Percentiles rank a stretch among this genome's conserved stretches.
These are phyloP conservation scores for Taenaris catops DNA, from an alignment of 2,888 invertebrate genomes.

Conservation along the genomic window DNA sequence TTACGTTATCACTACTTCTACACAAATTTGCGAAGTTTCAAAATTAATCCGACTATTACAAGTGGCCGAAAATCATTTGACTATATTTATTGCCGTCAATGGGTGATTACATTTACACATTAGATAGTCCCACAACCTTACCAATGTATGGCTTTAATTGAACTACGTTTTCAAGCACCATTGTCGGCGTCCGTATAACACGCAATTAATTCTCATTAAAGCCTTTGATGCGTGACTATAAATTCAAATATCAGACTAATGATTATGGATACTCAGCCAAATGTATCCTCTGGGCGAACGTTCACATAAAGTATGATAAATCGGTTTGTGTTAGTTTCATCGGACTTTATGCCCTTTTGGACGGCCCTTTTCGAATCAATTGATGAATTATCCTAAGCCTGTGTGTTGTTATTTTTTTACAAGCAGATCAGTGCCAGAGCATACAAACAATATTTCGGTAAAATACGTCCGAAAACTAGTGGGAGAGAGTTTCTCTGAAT, in stretches of 20 bases:
- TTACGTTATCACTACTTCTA: too few species aligned
- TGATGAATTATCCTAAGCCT: neutral
- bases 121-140: neutral
- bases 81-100: too few species aligned
- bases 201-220: slow-evolving; percentile 2
- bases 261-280: slow-evolving; percentile 8
- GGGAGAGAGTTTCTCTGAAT: too few species aligned
- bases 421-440: too few species aligned
- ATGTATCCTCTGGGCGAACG: slow-evolving; percentile 9
- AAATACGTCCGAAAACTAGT: too few species aligned
- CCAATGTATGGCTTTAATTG: neutral
- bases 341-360: slow-evolving; percentile 3
- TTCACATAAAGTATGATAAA: slow-evolving; percentile 10
- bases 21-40: too few species aligned
- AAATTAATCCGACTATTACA: too few species aligned
- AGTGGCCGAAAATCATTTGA: too few species aligned
- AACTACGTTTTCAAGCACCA: neutral
- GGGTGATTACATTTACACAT: too few species aligned
- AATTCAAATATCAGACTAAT: slow-evolving; percentile 10
- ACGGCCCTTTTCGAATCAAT: slow-evolving; percentile 1
- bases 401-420: neutral
- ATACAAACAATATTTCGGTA: too few species aligned
- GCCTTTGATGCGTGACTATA: slow-evolving; percentile 6
- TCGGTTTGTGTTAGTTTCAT: slow-evolving; percentile 3
- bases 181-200: neutral